These are phyloP conservation scores for Lucilia cuprina DNA, from an alignment of 1,140 invertebrate genomes.

Conservation along the genomic window DNA sequence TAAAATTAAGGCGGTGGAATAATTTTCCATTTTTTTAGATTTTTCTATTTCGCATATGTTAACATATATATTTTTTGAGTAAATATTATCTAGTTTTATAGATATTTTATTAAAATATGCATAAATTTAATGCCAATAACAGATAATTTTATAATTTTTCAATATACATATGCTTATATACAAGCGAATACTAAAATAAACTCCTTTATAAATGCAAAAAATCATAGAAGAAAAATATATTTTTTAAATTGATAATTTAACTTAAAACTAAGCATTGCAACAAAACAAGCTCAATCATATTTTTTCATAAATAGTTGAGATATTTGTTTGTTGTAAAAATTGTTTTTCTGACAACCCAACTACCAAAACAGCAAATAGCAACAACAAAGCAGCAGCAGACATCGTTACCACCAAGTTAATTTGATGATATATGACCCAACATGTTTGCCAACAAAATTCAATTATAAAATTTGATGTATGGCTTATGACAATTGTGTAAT, in stretches of 20 bases:
- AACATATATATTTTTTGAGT: not conserved
- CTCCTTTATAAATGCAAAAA: not conserved
- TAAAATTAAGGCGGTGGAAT: not conserved
- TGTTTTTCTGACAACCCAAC: not conserved
- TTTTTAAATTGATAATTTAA: constrained; percentile 5
- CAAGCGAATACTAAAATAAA: not conserved
- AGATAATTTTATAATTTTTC: constrained; percentile 18
- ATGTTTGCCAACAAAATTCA: constrained; percentile 32
- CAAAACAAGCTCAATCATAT: constrained; percentile 10
- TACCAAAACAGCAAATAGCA: not conserved
- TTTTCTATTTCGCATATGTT: not conserved
- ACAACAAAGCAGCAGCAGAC: not conserved
- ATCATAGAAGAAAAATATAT: not conserved
- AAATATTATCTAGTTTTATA: constrained; percentile 9
- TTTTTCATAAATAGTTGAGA: not conserved
- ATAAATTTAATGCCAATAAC: constrained; percentile 7
- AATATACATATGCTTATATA: not conserved
- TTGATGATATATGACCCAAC: constrained; percentile 23
- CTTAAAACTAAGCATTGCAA: not conserved
- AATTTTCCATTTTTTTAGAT: not conserved
- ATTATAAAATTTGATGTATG: constrained; percentile 32
- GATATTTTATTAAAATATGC: constrained; percentile 9
- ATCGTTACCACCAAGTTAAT: constrained; percentile 13
- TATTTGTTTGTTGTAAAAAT: not conserved
- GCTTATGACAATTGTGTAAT: constrained; percentile 35